Base-by-base conservation (phyloP, 2,113 vertebrate species). In the Perca flavescens region DNA sequence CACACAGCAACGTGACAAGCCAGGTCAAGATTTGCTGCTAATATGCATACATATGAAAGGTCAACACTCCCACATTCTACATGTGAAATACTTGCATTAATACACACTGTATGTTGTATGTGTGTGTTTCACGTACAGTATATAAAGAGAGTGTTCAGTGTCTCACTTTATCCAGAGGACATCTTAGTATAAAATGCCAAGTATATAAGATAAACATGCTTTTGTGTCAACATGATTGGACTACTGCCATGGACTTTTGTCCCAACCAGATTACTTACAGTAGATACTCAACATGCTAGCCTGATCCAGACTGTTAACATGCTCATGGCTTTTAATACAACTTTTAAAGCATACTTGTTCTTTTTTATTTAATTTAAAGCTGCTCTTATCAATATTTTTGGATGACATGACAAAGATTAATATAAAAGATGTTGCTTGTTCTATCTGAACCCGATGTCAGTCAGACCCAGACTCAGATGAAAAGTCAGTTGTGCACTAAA, bases 1-100 rank as follows among this genome's bases (percentile, higher is more conserved):
- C 34, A 50, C 61, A 66, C 2, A 16, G 49, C 43, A 40, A 40
- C 9, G 40, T 2, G 2, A 58, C 11, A 63, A n/a, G 54, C 13
- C 43, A n/a, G 19, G 9, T 43, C 21, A 22, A 64, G 49, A 8
- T 46, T 34, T 31, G 10, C 25, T 17, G 17, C n/a, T 62, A 7
- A 22, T 22, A 49, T 3, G 5, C 15, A 40, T 34, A 15, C n/a
- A 34, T 17, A 43, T 50, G 15, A 40, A 68, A 69, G 34, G 14
- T 61, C 46, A 40, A 53, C 76, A 25, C 16, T 52, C 43, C 7
- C 28, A 67, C 43, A 31, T 60, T 43, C 22, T 61, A 53, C 28
- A 68, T 66, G 47, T 49, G 43, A 77, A n/a, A 36, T 28, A 60
- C 31, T 16, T 53, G 15, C 50, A 64, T 34, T 52, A 16, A 77